Evolutionary conservation across 35 echinoderm and acorn worm genomes (phyloP), one percentile per base, ranked within the genome.

Genomic region (Strongylocentrotus purpuratus): DNA sequence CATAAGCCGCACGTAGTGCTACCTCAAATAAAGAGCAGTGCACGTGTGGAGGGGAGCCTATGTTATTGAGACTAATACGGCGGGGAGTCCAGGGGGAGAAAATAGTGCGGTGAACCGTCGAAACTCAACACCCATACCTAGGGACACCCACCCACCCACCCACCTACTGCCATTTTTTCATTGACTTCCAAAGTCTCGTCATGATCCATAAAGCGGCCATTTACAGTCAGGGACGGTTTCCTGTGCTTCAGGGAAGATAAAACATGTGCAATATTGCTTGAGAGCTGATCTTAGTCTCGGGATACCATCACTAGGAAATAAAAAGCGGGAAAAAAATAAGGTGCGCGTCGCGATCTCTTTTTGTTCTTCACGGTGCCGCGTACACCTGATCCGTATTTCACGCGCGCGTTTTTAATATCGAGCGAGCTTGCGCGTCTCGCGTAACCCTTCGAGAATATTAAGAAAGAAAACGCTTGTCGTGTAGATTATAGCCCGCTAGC

Each of bases 131-230:
- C 91, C 33, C 46, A 46, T 58, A 93, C 47, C 91, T 47, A 14
- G 91, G 91, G 91, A 93, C 91, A 46, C 48, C 91, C 12, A 89
- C 12, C 87, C 61, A 18, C 3, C n/a, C 87, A 89, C 46, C 46
- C 33, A 93, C 46, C 46, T 9, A 93, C 91, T 46, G 31, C 13
- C 48, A 47, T 93, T 89, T 58, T 58, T 93, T 93, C 48, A 93
- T 93, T 50, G 91, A 93, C 91, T 93, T 58, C 15, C 91, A 93
- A 93, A 93, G 48, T 48, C 91, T 93, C 11, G n/a, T 55, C 91
- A 93, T 93, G 91, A 93, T 93, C 91, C n/a, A 50, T 58, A 93
- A 93, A 93, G 91, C 91, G 91, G 46, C 91, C 91, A 93, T 93
- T 93, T 93, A 93, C 45, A 93, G 91, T 31, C 91, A 89, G 91